Conservation (phyloP, 2,888 invertebrate genomes). For the Tachina lurida region DNA sequence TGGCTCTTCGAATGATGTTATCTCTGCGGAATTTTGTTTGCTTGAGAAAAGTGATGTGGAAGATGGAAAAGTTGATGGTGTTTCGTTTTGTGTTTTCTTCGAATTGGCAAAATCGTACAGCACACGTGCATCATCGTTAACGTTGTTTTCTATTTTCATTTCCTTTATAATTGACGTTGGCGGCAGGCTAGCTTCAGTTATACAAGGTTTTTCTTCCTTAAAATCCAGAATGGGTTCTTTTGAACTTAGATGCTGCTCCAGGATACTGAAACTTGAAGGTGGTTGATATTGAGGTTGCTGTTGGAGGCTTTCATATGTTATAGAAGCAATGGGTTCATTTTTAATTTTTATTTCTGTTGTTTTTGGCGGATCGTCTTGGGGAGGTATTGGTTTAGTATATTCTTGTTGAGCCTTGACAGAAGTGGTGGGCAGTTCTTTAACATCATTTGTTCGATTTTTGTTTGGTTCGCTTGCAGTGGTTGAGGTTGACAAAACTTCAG, state of each 20-base stretch:
- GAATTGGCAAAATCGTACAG: conserved; percentile 80
- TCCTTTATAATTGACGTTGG: conserved; percentile 51
- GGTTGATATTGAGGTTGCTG: conserved; percentile 49
- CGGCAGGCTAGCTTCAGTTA: conserved; percentile 55
- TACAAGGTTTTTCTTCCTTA: conserved; percentile 67
- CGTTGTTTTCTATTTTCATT: conserved; percentile 72
- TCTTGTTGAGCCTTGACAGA: conserved; percentile 64
- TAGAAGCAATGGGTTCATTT: conserved; percentile 74
- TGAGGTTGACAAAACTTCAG: conserved; percentile 66
- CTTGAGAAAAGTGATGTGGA: conserved; percentile 78
- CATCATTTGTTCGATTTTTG: conserved; percentile 47
- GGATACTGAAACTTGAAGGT: conserved; percentile 74
- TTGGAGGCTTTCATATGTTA: conserved; percentile 54
- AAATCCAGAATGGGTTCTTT: conserved; percentile 66
- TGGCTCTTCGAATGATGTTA: conserved; percentile 68
- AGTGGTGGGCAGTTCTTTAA: conserved; percentile 72
- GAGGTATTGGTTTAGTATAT: conserved; percentile 19
- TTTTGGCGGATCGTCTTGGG: conserved; percentile 44
- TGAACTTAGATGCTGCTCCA: conserved; percentile 78
- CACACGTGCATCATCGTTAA: conserved; percentile 78
- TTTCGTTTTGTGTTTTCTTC: conserved; percentile 73
- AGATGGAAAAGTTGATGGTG: conserved; percentile 75
- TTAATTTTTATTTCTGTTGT: conserved; percentile 74
- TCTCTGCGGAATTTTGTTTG: conserved; percentile 26
- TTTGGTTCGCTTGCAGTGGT: conserved; percentile 44